Base-by-base conservation (phyloP, 2,797 vertebrate species). In the Propithecus perrieri region DNA sequence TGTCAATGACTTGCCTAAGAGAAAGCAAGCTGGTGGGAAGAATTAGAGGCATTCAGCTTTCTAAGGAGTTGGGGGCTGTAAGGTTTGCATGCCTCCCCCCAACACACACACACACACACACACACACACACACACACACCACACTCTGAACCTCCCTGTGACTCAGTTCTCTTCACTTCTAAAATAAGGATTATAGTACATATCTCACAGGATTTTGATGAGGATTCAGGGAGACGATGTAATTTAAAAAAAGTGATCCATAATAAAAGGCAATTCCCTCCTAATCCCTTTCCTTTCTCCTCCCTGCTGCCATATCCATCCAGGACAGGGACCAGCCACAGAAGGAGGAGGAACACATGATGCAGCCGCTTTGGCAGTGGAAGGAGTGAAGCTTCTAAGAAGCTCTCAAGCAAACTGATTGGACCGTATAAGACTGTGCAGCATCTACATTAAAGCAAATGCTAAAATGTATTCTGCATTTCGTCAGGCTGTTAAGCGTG, bases 131-230 rank as follows among this genome's bases (percentile, higher is more conserved):
- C 61, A 71, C 35, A n/a, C n/a, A n/a, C n/a, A n/a, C n/a, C 69
- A 63, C 86, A 50, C 46, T 7, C 84, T 55, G 8, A 46, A 7
- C 50, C 15, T 96, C 83, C 41, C 55, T 81, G 4, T 61, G 63
- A 74, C 35, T 75, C n/a, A 41, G 22, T 91, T 92, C 38, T n/a
- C 76, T 84, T 84, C 63, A 24, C 46, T 86, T 94, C 78, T 91
- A 75, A 71, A 91, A 41, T 30, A 38, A n/a, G 1, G 38, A 79
- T 85, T 15, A 63, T 3, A 89, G 12, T 61, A 53, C 55, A 43
- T n/a, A 76, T 26, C 15, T 96, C 24, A 11, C 3, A 69, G 48
- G 63, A 78, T 76, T 92, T 79, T 93, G 43, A 80, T 61, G 30
- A 67, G 22, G 10, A 84, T 65, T 71, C 59, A 41, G 38, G 65